These are phyloP conservation scores for Pogonomyrmex californicus DNA, from an alignment of 1,140 invertebrate species.

Conservation along the genomic window DNA sequence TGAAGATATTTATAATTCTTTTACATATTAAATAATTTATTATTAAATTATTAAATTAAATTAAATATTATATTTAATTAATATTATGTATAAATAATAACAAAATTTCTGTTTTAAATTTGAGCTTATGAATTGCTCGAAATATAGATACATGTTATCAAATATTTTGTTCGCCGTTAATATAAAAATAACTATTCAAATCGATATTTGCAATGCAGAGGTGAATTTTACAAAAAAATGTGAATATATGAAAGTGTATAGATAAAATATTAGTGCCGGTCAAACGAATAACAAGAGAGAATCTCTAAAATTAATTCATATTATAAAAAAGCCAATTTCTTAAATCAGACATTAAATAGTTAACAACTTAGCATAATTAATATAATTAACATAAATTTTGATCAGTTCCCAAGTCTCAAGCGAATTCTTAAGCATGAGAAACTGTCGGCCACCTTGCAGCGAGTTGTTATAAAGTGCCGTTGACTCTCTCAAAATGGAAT, in stretches of 20 bases:
- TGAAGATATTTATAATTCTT: neutral
- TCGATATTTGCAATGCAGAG: neutral
- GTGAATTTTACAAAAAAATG: neutral
- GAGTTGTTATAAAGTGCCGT: conserved; percentile 15
- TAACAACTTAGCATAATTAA: conserved; percentile 21
- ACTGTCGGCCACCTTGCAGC: neutral
- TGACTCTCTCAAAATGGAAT: conserved; percentile 44
- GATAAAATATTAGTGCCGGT: neutral
- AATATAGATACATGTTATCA: neutral
- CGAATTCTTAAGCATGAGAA: conserved; percentile 45
- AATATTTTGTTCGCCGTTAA: neutral
- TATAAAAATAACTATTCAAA: neutral
- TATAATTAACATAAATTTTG: conserved; percentile 35
- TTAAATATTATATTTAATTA: neutral
- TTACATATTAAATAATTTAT: neutral
- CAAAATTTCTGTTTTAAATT: neutral
- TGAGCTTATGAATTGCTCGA: neutral
- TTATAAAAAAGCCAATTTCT: conserved; percentile 3
- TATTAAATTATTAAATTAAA: too few species aligned
- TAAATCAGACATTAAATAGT: neutral
- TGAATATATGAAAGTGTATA: neutral
- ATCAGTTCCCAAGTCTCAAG: conserved; percentile 13
- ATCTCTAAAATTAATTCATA: neutral
- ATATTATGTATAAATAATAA: neutral
- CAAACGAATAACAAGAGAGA: neutral